Evolutionary conservation across 2,113 vertebrate species (phyloP).

Genomic region (Stictonetta naevosa): DNA sequence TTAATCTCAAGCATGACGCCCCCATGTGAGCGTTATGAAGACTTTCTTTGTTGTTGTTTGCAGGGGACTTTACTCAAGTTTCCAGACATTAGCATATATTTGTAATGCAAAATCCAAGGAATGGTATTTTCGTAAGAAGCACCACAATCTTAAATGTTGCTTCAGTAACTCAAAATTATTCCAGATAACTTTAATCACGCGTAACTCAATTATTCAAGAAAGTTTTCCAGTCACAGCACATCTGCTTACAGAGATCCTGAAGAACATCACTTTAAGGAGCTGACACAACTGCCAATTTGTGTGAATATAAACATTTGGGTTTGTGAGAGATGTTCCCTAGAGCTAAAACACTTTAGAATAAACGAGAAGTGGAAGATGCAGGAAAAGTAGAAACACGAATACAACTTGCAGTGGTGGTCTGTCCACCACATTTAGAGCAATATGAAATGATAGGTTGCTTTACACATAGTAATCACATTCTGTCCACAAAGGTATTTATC

Average conservation of each 20-base stretch:
- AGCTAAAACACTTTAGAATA: slow-evolving; percentile 37
- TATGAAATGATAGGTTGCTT: slow-evolving; percentile 30
- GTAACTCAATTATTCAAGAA: slow-evolving; percentile 42
- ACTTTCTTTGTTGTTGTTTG: not conserved
- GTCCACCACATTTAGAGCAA: not conserved
- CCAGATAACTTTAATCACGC: slow-evolving; percentile 10
- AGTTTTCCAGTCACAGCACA: slow-evolving; percentile 38
- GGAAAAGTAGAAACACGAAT: slow-evolving; percentile 4
- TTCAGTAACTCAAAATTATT: slow-evolving; percentile 14
- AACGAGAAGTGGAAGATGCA: not conserved
- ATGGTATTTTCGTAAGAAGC: not conserved
- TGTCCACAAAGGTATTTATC: slow-evolving; percentile 5
- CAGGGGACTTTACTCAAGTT: not conserved
- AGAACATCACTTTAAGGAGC: slow-evolving; percentile 6
- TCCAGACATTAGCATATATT: not conserved
- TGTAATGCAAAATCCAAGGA: slow-evolving; percentile 27
- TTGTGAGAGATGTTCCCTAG: slow-evolving; percentile 53
- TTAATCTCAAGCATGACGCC: not conserved
- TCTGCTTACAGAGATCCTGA: slow-evolving; percentile 32
- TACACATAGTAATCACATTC: slow-evolving; percentile 16
- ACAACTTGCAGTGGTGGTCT: not conserved
- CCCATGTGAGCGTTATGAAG: not conserved
- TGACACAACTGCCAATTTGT: slow-evolving; percentile 37
- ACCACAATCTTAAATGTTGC: not conserved
- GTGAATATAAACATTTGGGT: slow-evolving; percentile 21